phyloP scores from a whole-genome alignment of 2,797 vertebrate genomes.

The Pteronotus mesoamericanus region DNA sequence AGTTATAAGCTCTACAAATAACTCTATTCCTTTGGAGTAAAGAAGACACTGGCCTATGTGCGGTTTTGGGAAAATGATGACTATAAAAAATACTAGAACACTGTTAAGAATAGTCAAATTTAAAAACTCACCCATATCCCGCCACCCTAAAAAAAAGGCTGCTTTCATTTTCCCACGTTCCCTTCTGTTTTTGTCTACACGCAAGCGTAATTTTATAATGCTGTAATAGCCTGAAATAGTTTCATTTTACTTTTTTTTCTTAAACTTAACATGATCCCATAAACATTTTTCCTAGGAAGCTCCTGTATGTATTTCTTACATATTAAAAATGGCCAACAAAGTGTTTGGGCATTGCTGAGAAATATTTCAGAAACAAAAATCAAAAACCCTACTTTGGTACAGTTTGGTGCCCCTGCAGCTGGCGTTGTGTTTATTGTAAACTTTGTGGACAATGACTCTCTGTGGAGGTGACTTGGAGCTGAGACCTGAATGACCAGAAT shows the following conservation, averaged over 20 bases:
- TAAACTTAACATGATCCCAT: not conserved
- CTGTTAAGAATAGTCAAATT: not conserved
- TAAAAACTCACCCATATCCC: not conserved
- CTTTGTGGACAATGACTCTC: not conserved
- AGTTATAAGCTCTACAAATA: not conserved
- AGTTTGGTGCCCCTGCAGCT: not conserved
- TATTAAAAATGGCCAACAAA: not conserved
- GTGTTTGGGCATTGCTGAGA: not conserved
- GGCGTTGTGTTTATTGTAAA: not conserved
- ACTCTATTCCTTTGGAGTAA: not conserved
- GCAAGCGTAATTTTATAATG: not conserved
- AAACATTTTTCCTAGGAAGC: not conserved
- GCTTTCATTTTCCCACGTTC: not conserved
- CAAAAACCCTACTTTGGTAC: not conserved
- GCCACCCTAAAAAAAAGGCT: not conserved
- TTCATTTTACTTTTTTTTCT: not conserved
- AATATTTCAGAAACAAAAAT: slow-evolving; percentile 5
- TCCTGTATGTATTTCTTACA: not conserved
- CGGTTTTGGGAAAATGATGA: not conserved
- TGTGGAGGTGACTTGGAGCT: not conserved
- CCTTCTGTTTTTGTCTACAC: not conserved
- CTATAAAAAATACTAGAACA: not conserved
- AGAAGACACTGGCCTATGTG: not conserved
- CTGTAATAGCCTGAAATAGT: not conserved
- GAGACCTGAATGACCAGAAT: not conserved